Conservation (phyloP, 2,888 invertebrate genomes). For the Cheilosia grossa region DNA sequence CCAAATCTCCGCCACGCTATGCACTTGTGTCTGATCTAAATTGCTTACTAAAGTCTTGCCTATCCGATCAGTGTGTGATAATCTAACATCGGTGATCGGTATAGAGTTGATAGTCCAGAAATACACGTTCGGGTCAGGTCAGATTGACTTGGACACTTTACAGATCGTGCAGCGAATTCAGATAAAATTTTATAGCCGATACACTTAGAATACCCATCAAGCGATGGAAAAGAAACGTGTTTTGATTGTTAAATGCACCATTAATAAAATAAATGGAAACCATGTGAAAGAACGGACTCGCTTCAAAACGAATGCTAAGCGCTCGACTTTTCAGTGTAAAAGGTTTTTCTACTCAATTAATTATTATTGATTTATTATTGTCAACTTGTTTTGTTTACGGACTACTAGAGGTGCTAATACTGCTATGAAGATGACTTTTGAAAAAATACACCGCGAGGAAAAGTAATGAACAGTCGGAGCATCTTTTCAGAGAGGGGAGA, state of each 20-base stretch:
- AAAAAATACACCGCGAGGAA: too few species aligned
- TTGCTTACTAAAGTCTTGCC: too few species aligned
- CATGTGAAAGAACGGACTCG: neutral
- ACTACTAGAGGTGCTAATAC: slow-evolving; percentile 1
- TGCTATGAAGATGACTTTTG: neutral
- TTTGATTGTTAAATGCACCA: slow-evolving; percentile 1
- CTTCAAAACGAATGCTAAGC: neutral
- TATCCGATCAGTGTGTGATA: too few species aligned
- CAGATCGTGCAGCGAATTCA: slow-evolving; percentile 10
- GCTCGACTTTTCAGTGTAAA: too few species aligned
- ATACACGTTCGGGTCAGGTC: slow-evolving; percentile 5
- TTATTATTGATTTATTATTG: neutral
- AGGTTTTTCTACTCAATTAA: neutral
- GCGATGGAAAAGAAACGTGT: neutral
- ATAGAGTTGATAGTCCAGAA: neutral
- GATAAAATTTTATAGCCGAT: slow-evolving; percentile 7
- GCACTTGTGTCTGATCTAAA: too few species aligned
- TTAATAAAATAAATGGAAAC: neutral
- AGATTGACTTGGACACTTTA: slow-evolving; percentile 1
- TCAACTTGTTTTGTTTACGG: neutral
- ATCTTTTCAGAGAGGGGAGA: too few species aligned
- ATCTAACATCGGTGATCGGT: too few species aligned
- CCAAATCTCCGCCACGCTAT: too few species aligned
- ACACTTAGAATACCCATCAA: neutral
- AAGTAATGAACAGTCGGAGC: too few species aligned